Conservation (phyloP, 92 coral and sea anemone genomes). For the Epizoanthus illoricatus region DNA sequence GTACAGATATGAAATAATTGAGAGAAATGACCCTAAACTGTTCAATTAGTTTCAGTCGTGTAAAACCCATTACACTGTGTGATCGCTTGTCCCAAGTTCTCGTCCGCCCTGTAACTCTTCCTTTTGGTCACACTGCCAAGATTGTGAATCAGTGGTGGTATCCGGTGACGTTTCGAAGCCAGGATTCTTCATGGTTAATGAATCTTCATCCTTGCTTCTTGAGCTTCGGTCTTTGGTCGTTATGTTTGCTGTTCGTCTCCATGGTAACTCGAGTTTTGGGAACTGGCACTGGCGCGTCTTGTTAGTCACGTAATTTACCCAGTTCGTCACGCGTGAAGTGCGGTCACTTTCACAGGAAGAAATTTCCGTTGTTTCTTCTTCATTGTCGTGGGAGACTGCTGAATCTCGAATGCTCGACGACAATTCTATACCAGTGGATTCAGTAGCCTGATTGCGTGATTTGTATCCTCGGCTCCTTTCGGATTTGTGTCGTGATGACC, state of each 20-base stretch:
- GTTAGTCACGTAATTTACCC: background rate
- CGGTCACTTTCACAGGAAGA: background rate
- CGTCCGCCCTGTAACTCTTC: background rate
- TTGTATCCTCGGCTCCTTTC: background rate
- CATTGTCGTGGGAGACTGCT: background rate
- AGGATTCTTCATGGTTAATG: conserved; percentile 4
- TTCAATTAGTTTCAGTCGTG: too few relatives aligned
- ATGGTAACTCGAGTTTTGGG: background rate
- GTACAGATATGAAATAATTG: too few relatives aligned
- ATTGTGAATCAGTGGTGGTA: background rate
- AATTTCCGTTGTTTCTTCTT: background rate
- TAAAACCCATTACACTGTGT: background rate
- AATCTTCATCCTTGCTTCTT: background rate
- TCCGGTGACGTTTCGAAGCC: background rate
- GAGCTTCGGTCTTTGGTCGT: background rate
- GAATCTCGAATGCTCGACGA: conserved; percentile 22
- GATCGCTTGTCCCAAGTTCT: background rate
- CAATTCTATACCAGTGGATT: conserved; percentile 15
- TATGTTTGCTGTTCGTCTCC: conserved; percentile 30
- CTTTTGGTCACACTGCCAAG: background rate
- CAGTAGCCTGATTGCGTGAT: background rate
- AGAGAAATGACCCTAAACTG: too few relatives aligned
- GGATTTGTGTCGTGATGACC: background rate
- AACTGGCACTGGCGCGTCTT: conserved; percentile 1
- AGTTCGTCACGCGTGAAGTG: background rate